Evolutionary conservation across 2,113 vertebrate genomes (phyloP), one percentile per base, ranked within the genome.

Genomic region (Mola mola): DNA sequence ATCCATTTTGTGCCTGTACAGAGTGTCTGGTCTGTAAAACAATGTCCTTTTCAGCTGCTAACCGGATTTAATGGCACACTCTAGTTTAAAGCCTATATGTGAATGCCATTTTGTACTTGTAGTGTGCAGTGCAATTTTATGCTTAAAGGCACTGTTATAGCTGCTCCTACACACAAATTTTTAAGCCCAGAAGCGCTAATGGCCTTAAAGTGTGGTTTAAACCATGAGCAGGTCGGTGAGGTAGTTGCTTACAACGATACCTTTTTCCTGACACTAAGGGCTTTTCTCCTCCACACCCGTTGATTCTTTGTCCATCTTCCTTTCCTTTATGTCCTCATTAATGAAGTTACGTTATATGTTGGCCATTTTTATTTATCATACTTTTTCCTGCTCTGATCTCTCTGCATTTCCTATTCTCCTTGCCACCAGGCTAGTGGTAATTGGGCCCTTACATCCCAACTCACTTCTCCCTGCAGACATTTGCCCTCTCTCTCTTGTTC

Each of bases 371-470:
- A 65, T 12, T 5, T 33, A 53, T 66, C 57, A 47, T 50, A n/a
- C 38, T 48, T 13, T 72, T 46, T 63, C 22, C 46, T 44, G 13
- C 40, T 52, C 65, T 43, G 60, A 65, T 71, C 46, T 58, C 25
- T 29, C 29, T 40, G 38, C 49, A 43, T 3, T 29, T 22, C 42
- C 28, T 21, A 36, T 29, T 51, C 20, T 26, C 37, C 36, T 57
- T n/a, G 21, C 57, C 51, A 46, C 20, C 24, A 29, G 26, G 74
- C 55, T 42, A 28, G 21, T 47, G 51, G 56, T 80, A 79, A 78
- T 76, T 80, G 72, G 62, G 48, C 46, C 25, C 56, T 44, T 41
- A 26, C 19, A 48, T 52, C 50, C 33, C 41, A 22, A 47, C 21
- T 55, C 41, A 48, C 40, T 43, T 60, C 19, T 46, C 53, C 24